Evolutionary conservation across 2,113 vertebrate species (phyloP).

Genomic region (Rhipidura dahli): DNA sequence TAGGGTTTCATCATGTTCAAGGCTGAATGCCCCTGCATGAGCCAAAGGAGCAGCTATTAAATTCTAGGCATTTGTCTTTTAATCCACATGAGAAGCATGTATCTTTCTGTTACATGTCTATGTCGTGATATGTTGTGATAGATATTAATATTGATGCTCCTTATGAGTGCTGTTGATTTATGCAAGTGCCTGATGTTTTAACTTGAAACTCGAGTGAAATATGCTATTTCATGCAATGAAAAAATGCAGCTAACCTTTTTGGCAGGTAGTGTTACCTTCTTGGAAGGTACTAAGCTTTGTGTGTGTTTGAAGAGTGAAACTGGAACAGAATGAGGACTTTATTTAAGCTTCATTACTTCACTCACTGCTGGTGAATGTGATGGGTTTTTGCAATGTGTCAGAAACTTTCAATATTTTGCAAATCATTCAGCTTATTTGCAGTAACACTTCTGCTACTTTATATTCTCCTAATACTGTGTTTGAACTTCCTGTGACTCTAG

Average conservation of each 20-base stretch:
- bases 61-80: not conserved
- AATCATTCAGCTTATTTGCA: conserved; percentile 24
- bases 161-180: not conserved
- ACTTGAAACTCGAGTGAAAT: not conserved
- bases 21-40: not conserved
- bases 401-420: conserved; percentile 24
- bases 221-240: not conserved
- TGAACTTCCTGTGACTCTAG: conserved; percentile 29
- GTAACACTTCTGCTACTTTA: conserved; percentile 24
- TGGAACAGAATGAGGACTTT: not conserved
- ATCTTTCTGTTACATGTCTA: not conserved
- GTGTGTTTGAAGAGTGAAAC: not conserved
- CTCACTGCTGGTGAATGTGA: not conserved
- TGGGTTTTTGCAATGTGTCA: not conserved
- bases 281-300: not conserved
- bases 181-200: not conserved
- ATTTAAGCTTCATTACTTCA: conserved; percentile 24
- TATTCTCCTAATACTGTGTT: conserved; percentile 13
- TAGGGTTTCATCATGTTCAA: not conserved
- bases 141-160: not conserved
- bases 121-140: not conserved
- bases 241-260: not conserved
- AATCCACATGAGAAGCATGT: not conserved
- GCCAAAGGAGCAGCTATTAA: not conserved
- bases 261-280: not conserved